Evolutionary conservation across 2,113 vertebrate genomes (phyloP), one percentile per base, ranked within the genome.

Genomic region (Rhinogobius similis): DNA sequence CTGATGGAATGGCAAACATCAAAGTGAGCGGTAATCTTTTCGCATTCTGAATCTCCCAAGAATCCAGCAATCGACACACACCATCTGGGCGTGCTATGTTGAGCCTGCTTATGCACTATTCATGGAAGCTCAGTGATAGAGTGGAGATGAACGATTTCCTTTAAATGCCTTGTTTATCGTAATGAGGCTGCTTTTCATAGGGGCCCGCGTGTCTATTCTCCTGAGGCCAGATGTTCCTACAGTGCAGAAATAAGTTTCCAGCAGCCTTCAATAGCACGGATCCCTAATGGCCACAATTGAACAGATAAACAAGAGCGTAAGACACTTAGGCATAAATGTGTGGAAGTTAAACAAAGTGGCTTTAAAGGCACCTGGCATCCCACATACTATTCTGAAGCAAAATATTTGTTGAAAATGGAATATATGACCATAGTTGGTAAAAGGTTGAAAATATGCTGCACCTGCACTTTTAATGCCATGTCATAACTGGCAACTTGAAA

Each of bases 211-310:
- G 65, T 84, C 36, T 62, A 24, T 78, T 83, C 70, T 77, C 73
- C 66, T 1, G n/a, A 52, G 72, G 52, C 80, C 77, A 81, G 71
- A 82, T 82, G 84, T 85, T 81, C 75, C 46, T n/a, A 48, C 56
- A 70, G 71, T 63, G 44, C 62, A 32, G 63, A 77, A 21, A 68
- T 59, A 78, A 7, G 26, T 69, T 75, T 29, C 23, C 56, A 27
- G 27, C 56, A 27, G 78, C 56, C 32, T 78, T 62, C 27, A 29
- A 2, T 52, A 27, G 29, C 69, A 53, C 50, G n/a, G n/a, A n/a
- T 46, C 14, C 63, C 43, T 38, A 70, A 78, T 39, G 66, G 48
- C 61, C 27, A 43, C 55, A 55, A 58, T 1, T 76, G 39, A 82
- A 78, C 39, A 65, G 63, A 83, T 77, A 63, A 43, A 68, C 71